Percentiles rank a stretch among this genome's conserved stretches.
phyloP scores from a whole-genome alignment of 2,888 invertebrate species.

The Apamea crenata region DNA sequence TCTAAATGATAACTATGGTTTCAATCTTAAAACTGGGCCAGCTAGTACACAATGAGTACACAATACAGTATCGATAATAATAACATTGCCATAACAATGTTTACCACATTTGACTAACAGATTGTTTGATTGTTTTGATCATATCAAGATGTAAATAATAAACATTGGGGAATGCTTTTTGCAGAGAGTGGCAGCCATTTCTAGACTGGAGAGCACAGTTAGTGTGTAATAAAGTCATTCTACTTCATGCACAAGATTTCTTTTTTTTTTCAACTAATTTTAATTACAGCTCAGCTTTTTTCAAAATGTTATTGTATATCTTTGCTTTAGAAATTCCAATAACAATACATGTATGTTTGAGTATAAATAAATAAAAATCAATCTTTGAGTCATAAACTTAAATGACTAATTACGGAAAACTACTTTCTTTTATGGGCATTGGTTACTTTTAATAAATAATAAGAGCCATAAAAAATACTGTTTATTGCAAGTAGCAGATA shows the following conservation, averaged over 20 bases:
- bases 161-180: neutral
- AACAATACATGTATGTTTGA: neutral
- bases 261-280: neutral
- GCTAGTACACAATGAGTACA: no score
- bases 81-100: neutral
- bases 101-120: neutral
- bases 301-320: neutral
- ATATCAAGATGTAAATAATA: neutral
- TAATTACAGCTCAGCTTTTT: conserved; percentile 17
- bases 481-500: neutral
- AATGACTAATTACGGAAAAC: neutral
- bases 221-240: neutral
- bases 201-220: neutral
- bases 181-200: neutral
- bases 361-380: neutral
- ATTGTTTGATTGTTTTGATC: conserved; percentile 6
- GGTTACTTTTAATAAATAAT: neutral
- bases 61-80: neutral
- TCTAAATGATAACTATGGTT: neutral
- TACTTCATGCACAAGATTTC: neutral
- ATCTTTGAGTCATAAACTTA: neutral
- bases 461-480: neutral
- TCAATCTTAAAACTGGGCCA: neutral
- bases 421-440: neutral
- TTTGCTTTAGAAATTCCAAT: neutral